These are phyloP conservation scores for Callimorpha dominula DNA, from an alignment of 2,888 invertebrate genomes.

Conservation along the genomic window DNA sequence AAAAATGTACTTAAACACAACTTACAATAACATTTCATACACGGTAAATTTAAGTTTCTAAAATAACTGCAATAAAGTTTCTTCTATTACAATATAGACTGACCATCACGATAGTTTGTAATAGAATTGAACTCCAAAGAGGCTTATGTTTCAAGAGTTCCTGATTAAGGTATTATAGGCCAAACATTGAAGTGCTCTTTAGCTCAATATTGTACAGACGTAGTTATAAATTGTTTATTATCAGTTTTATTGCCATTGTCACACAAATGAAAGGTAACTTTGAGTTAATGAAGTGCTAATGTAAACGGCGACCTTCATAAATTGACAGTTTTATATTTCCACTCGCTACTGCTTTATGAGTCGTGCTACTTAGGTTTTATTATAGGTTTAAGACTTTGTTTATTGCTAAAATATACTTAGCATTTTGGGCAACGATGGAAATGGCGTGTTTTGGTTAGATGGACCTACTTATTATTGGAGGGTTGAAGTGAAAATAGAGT, in stretches of 20 bases:
- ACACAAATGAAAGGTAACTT: slow-evolving; percentile 8
- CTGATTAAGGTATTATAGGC: background rate
- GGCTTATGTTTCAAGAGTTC: background rate
- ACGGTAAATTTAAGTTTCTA: too few relatives aligned
- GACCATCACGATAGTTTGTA: background rate
- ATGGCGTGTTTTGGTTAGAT: background rate
- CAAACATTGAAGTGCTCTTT: background rate
- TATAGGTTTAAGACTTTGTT: slow-evolving; percentile 7
- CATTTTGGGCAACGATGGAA: background rate
- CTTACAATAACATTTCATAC: too few relatives aligned
- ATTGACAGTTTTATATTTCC: slow-evolving; percentile 21
- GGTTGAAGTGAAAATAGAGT: background rate
- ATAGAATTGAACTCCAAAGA: background rate
- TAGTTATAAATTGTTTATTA: slow-evolving; percentile 45
- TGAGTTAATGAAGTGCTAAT: slow-evolving; percentile 21
- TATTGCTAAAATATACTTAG: background rate
- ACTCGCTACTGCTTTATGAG: slow-evolving; percentile 18
- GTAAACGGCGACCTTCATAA: slow-evolving; percentile 18
- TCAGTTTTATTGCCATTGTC: slow-evolving; percentile 9
- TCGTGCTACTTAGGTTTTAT: slow-evolving; percentile 15
- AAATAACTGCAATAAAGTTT: background rate
- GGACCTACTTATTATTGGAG: background rate
- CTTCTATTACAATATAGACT: background rate
- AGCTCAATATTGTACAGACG: slow-evolving; percentile 3
- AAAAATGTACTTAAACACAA: too few relatives aligned